Percentiles rank a stretch among this genome's conserved stretches.
phyloP scores from a whole-genome alignment of 2,797 vertebrate species.

The Macrochelys suwanniensis region DNA sequence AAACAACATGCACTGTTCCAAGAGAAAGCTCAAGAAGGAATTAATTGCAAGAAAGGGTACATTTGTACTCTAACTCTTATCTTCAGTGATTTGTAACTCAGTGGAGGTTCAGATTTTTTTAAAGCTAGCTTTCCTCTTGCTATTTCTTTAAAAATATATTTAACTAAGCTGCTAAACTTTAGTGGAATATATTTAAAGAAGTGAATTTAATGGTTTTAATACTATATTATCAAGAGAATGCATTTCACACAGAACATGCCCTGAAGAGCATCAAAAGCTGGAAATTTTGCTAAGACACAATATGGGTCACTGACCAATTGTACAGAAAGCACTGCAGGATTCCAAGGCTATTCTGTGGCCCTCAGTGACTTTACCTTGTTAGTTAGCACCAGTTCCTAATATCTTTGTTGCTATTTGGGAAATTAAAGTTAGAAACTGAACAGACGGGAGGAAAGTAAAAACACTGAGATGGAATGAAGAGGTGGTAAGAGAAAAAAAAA shows the following conservation, averaged over 20 bases:
- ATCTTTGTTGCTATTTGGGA: neutral
- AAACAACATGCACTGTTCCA: neutral
- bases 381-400: neutral
- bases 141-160: neutral
- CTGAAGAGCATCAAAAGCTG: neutral
- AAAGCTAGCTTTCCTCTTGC: neutral
- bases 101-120: neutral
- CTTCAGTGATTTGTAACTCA: neutral
- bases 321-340: neutral
- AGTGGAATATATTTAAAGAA: neutral
- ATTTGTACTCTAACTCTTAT: neutral
- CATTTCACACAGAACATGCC: neutral
- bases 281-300: neutral
- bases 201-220: neutral
- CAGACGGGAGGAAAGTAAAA: neutral
- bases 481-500: neutral
- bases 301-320: neutral
- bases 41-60: neutral
- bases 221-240: accelerated
- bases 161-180: neutral
- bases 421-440: neutral
- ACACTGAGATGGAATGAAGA: neutral
- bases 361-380: neutral
- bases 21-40: neutral
- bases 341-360: neutral